These are phyloP conservation scores for Zaprionus kolodkinae DNA, from an alignment of 1,140 invertebrate genomes.

Conservation along the genomic window DNA sequence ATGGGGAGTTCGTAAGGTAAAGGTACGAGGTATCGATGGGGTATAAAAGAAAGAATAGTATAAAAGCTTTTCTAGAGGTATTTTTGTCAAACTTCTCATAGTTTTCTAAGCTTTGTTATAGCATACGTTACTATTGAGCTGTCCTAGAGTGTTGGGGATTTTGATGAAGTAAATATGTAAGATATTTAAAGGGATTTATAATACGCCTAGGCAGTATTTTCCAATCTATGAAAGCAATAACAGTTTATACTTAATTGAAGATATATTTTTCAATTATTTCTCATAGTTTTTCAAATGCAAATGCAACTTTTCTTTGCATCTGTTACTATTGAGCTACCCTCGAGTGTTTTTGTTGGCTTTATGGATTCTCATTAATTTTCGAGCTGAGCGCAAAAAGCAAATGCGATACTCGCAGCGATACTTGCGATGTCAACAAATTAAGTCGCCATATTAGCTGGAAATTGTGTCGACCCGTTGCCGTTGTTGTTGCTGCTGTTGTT, in stretches of 20 bases:
- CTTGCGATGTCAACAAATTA: conserved; percentile 68
- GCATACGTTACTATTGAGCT: too few species aligned
- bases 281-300: not conserved
- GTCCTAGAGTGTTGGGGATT: too few species aligned
- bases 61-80: too few species aligned
- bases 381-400: conserved; percentile 39
- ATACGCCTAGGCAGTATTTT: too few species aligned
- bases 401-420: conserved; percentile 50
- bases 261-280: not conserved
- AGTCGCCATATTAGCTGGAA: conserved; percentile 69
- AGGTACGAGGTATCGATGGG: not conserved
- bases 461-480: conserved; percentile 59
- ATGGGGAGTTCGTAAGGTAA: conserved; percentile 19
- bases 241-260: not conserved
- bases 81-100: too few species aligned
- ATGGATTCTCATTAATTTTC: conserved; percentile 64
- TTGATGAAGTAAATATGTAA: too few species aligned
- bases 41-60: too few species aligned
- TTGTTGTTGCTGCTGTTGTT: conserved; percentile 32
- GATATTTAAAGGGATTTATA: too few species aligned
- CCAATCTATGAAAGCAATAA: not conserved
- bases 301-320: not conserved
- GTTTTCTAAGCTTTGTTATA: too few species aligned
- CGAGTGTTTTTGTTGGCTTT: conserved; percentile 21
- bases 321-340: conserved; percentile 28